A percentile compares a stretch with the other conserved stretches of the same genome.
Evolutionary conservation across 2,888 invertebrate genomes (phyloP).

Genomic region (Caenorhabditis afra): DNA sequence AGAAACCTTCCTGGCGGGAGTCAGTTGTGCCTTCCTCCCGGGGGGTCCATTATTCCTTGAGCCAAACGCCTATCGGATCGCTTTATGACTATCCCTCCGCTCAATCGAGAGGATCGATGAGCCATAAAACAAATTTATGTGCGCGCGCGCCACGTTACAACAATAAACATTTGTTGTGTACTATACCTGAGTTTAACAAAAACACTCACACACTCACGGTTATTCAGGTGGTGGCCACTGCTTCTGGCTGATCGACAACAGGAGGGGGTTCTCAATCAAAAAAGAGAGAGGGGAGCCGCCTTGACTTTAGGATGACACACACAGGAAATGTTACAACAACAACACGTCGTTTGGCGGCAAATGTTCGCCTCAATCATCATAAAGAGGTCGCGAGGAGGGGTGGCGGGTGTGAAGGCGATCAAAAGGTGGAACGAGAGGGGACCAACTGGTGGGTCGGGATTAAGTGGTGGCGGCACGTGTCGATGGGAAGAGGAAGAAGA

Average conservation of each 20-base stretch:
- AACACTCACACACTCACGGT: conserved; percentile 9
- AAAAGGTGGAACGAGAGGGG: conserved; percentile 26
- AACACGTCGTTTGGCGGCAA: conserved; percentile 33
- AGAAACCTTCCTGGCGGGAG: too few species aligned
- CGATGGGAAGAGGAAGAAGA: not conserved
- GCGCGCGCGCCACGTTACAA: not conserved
- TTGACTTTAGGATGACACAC: too few species aligned
- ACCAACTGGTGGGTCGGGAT: conserved; percentile 46
- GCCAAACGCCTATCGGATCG: too few species aligned
- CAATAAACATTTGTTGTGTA: conserved; percentile 7
- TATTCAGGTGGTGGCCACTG: too few species aligned
- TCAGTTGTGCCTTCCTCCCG: too few species aligned
- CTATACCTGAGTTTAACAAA: conserved; percentile 30
- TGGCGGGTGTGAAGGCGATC: conserved; percentile 7
- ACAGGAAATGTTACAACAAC: conserved; percentile 52
- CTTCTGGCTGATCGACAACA: too few species aligned
- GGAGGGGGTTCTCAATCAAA: conserved; percentile 22
- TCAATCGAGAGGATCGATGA: conserved; percentile 28
- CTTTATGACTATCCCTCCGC: too few species aligned
- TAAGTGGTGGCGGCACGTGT: conserved; percentile 51
- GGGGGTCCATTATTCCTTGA: too few species aligned
- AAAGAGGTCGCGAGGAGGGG: conserved; percentile 10
- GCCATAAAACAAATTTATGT: conserved; percentile 33
- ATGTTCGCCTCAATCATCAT: conserved; percentile 11
- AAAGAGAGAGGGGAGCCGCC: conserved; percentile 40